A percentile compares a stretch with the other conserved stretches of the same genome.
Conservation (phyloP, 2,797 vertebrate species). For the Scleropages formosus region DNA sequence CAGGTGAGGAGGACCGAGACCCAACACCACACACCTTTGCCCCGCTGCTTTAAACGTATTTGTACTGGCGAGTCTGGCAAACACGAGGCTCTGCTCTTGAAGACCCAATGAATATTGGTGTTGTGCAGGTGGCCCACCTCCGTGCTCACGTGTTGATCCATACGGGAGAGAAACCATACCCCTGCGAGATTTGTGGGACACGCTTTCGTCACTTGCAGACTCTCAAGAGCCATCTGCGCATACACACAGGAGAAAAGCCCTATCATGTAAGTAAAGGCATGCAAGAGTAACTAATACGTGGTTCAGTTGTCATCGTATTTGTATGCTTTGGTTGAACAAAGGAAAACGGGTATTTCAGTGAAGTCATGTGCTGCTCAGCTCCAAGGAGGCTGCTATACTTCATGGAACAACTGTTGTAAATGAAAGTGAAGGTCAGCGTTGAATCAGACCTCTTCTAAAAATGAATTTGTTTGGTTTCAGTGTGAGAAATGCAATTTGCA, state of each 20-base stretch:
- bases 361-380: too few relatives aligned
- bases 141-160: slow-evolving; percentile 96
- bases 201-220: slow-evolving; percentile 98
- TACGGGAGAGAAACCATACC: slow-evolving; percentile 97
- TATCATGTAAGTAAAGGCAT: slow-evolving; percentile 83
- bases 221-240: slow-evolving; percentile 95
- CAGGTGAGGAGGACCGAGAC: slow-evolving; percentile 70
- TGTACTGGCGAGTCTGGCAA: too few relatives aligned
- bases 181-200: slow-evolving; percentile 96
- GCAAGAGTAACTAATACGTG: too few relatives aligned
- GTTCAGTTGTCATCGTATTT: too few relatives aligned
- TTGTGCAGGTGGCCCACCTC: slow-evolving; percentile 87
- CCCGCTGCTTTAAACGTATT: too few relatives aligned
- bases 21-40: not conserved
- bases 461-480: slow-evolving; percentile 55
- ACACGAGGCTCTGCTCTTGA: not conserved
- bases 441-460: too few relatives aligned
- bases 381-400: too few relatives aligned
- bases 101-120: not conserved
- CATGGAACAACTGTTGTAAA: too few relatives aligned
- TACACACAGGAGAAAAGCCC: slow-evolving; percentile 97
- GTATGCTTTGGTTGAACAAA: too few relatives aligned
- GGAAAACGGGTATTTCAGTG: too few relatives aligned
- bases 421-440: too few relatives aligned
- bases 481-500: slow-evolving; percentile 99